These are phyloP conservation scores for Diachasmimorpha longicaudata DNA, from an alignment of 1,140 invertebrate species.

Conservation along the genomic window DNA sequence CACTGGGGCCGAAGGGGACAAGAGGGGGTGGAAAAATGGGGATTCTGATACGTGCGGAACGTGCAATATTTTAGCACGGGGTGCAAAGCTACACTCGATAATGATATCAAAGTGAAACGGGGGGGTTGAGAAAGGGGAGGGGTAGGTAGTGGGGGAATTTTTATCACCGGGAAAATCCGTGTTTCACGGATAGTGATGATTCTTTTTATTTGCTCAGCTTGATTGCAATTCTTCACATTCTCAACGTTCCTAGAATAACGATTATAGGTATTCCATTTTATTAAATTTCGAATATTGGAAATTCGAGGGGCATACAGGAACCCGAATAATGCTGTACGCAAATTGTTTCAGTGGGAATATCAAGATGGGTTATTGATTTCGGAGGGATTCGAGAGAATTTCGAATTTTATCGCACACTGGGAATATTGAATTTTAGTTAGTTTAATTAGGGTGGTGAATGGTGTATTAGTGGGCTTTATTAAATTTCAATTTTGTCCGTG, in stretches of 20 bases:
- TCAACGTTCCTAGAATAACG: not conserved
- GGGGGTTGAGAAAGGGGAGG: not conserved
- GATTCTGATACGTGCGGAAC: constrained; percentile 14
- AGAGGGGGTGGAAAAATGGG: not conserved
- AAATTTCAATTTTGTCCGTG: no score
- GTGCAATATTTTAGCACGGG: constrained; percentile 12
- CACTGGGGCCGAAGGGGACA: not conserved
- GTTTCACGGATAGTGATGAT: not conserved
- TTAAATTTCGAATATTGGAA: not conserved
- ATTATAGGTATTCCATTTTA: not conserved
- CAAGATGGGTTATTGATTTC: not conserved
- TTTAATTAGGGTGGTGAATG: no score
- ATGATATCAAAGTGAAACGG: constrained; percentile 15
- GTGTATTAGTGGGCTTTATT: no score
- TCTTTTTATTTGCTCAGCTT: not conserved
- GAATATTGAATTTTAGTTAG: not conserved
- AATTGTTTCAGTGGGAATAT: not conserved
- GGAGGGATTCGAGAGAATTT: not conserved
- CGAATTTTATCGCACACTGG: not conserved
- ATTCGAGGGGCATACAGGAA: not conserved
- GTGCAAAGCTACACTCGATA: constrained; percentile 14
- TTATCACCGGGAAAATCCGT: not conserved
- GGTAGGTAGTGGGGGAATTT: no score
- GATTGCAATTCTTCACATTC: constrained; percentile 5
- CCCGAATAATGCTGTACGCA: not conserved